phyloP scores from a whole-genome alignment of 2,113 vertebrate genomes.

The Eulemur rufifrons region DNA sequence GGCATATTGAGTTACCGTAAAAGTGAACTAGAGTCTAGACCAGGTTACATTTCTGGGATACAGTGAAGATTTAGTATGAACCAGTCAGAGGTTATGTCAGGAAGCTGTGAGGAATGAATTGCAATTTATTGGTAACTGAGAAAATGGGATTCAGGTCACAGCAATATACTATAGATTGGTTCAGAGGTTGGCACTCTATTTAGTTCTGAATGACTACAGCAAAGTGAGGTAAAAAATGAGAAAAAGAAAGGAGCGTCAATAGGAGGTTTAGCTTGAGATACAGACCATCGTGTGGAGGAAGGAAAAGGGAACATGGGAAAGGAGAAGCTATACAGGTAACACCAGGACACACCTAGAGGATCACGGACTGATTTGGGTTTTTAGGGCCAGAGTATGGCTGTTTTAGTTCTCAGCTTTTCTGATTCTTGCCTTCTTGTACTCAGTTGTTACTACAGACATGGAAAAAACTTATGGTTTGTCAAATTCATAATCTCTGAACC shows the following conservation, averaged over 20 bases:
- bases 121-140: conserved; percentile 74
- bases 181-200: conserved; percentile 71
- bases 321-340: not conserved
- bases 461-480: not conserved
- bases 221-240: conserved; percentile 57
- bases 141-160: conserved; percentile 72
- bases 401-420: not conserved
- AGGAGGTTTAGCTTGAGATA: not conserved
- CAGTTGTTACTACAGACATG: not conserved
- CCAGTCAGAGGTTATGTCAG: conserved; percentile 67
- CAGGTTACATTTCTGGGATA: conserved; percentile 56
- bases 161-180: conserved; percentile 63
- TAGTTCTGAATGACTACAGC: conserved; percentile 62
- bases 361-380: not conserved
- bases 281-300: not conserved
- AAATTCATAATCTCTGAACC: not conserved
- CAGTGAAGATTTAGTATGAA: conserved; percentile 63
- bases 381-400: not conserved
- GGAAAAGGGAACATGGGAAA: not conserved
- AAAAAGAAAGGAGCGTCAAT: conserved; percentile 32
- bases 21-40: conserved; percentile 16
- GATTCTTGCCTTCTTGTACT: not conserved
- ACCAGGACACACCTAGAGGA: not conserved
- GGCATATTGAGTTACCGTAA: conserved; percentile 7
- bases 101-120: conserved; percentile 73